Percentiles rank a stretch among this genome's conserved stretches.
Evolutionary conservation across 2,888 invertebrate species (phyloP).

Genomic region (Byasa hedistus): DNA sequence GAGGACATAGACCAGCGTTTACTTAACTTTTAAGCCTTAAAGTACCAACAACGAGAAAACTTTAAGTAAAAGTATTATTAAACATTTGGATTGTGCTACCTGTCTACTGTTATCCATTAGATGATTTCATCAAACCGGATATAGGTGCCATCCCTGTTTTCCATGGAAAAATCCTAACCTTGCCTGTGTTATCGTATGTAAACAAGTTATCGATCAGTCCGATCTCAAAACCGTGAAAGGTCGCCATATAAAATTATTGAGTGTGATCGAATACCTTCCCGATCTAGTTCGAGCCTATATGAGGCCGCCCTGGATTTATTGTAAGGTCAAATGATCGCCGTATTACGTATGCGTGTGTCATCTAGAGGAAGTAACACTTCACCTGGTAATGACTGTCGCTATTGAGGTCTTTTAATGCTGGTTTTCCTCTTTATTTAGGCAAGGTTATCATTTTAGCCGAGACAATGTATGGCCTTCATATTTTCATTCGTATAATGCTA

Average conservation of each 20-base stretch:
- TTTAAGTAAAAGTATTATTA: too few species aligned
- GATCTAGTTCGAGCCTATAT: conserved; percentile 14
- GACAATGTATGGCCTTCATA: conserved; percentile 7
- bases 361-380: conserved; percentile 27
- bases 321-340: conserved; percentile 23
- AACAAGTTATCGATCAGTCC: conserved; percentile 8
- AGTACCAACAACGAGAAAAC: too few species aligned
- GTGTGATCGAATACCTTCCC: conserved; percentile 20
- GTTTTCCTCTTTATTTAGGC: conserved; percentile 25
- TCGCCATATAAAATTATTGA: conserved; percentile 12
- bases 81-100: too few species aligned
- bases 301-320: conserved; percentile 21
- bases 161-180: conserved; percentile 1
- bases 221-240: conserved; percentile 11
- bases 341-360: conserved; percentile 20
- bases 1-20: too few species aligned
- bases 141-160: neutral
- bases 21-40: too few species aligned
- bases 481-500: neutral
- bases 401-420: conserved; percentile 21
- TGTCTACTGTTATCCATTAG: too few species aligned
- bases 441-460: conserved; percentile 14
- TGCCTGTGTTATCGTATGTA: neutral
- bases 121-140: neutral
- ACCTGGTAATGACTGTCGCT: conserved; percentile 19